These are phyloP conservation scores for Nymphalis polychloros DNA, from an alignment of 2,888 invertebrate genomes.

Conservation along the genomic window DNA sequence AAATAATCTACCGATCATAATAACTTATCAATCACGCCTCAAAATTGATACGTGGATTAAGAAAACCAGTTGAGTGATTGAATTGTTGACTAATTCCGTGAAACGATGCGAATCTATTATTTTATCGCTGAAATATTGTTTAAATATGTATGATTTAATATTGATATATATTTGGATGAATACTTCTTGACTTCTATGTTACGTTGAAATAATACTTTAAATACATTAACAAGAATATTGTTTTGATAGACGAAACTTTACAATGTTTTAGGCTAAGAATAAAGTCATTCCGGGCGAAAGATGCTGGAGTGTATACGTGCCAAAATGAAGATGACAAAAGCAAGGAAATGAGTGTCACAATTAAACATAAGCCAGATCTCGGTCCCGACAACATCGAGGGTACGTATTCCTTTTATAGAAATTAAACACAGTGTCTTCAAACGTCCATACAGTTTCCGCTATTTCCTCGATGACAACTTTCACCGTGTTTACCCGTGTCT, in stretches of 20 bases:
- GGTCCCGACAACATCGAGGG: conserved; percentile 57
- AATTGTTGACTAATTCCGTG: neutral
- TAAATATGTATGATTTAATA: neutral
- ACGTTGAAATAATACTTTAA: too few species aligned
- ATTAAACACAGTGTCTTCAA: conserved; percentile 11
- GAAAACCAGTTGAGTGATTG: conserved; percentile 19
- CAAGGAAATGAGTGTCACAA: conserved; percentile 57
- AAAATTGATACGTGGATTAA: conserved; percentile 32
- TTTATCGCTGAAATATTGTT: neutral
- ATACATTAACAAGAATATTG: neutral
- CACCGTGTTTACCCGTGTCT: conserved; percentile 14
- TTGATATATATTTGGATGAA: neutral
- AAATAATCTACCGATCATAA: conserved; percentile 57
- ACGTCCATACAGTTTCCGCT: conserved; percentile 17
- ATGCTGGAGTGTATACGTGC: conserved; percentile 76
- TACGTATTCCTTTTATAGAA: conserved; percentile 41
- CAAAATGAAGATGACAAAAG: conserved; percentile 56
- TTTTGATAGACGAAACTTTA: neutral
- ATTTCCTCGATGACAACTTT: conserved; percentile 22
- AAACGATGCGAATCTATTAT: neutral
- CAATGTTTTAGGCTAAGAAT: conserved; percentile 66
- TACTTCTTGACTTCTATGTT: too few species aligned
- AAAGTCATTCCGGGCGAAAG: conserved; percentile 68
- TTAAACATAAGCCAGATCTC: conserved; percentile 53
- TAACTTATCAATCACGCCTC: conserved; percentile 49